These are phyloP conservation scores for Azemiops feae DNA, from an alignment of 2,113 vertebrate species.

Conservation along the genomic window DNA sequence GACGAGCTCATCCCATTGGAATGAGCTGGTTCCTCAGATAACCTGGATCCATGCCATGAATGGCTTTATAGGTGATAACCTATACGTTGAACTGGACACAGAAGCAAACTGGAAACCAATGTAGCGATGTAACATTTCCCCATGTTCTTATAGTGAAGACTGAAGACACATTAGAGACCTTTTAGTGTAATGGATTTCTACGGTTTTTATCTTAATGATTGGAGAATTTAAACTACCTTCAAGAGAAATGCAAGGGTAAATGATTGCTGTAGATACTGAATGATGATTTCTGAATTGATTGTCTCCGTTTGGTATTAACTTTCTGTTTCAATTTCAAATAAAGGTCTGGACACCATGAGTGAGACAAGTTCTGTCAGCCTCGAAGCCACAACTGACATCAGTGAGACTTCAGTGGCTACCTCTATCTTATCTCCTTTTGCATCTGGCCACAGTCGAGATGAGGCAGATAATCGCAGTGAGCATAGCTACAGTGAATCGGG, in stretches of 20 bases:
- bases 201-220: neutral
- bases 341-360: constrained; percentile 69
- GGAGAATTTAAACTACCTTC: neutral
- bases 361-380: constrained; percentile 80
- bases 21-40: neutral
- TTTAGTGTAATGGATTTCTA: neutral
- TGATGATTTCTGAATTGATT: neutral
- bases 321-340: constrained; percentile 23
- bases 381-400: constrained; percentile 81
- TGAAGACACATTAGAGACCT: neutral
- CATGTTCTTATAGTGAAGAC: neutral
- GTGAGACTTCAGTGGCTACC: constrained; percentile 79
- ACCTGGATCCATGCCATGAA: neutral
- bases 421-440: constrained; percentile 72
- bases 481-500: constrained; percentile 86
- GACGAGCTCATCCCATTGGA: neutral
- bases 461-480: constrained; percentile 72
- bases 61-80: neutral
- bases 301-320: neutral
- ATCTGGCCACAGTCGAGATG: constrained; percentile 73
- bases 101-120: neutral
- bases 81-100: neutral
- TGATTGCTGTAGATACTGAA: neutral
- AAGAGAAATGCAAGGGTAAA: neutral
- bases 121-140: neutral